Evolutionary conservation across 2,888 invertebrate species (phyloP), one percentile per base, ranked within the genome.

Genomic region (Zaprionus bogoriensis): DNA sequence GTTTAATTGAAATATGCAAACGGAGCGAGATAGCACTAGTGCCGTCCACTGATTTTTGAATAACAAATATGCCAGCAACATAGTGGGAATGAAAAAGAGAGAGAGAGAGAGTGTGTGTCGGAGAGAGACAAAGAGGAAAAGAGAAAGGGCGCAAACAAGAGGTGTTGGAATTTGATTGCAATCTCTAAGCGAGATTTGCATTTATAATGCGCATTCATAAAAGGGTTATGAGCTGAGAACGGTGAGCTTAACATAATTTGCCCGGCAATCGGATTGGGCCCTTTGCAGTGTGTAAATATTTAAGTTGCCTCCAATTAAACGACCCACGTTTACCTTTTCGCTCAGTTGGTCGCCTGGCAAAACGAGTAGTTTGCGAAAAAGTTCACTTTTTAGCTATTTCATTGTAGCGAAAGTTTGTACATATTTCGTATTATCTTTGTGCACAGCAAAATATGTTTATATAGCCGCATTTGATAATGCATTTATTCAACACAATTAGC

Each of bases 1-100:
- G 55, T 62, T 74, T 77, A 81, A 85, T 85, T 81, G 72, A 85
- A 85, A 82, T 68, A 69, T 74, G 54, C 74, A 67, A 77, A n/a
- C n/a, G n/a, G 32, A 36, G 32, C 1, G 32, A 36, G 32, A 50
- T 51, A 36, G 36, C 23, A n/a, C 22, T 59, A 41, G 17, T n/a
- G n/a, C n/a, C 14, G 53, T 23, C 63, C 74, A 74, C 44, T 61
- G 54, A 71, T 78, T 78, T 77, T 78, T 76, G 70, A 70, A 80
- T 81, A 77, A 64, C 75, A 81, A 84, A 77, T 69, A 36, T 32
- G n/a, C 27, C 20, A 38, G 19, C 27, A 62, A 32, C 32, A 47
- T 41, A 17, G 38, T 10, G 2, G 9, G 14, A n/a, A n/a, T 9
- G 9, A 6, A 5, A 4, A 32, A 48, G 23, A 47, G 22, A 20